phyloP scores from a whole-genome alignment of 2,888 invertebrate genomes.

The Cenopis cana region DNA sequence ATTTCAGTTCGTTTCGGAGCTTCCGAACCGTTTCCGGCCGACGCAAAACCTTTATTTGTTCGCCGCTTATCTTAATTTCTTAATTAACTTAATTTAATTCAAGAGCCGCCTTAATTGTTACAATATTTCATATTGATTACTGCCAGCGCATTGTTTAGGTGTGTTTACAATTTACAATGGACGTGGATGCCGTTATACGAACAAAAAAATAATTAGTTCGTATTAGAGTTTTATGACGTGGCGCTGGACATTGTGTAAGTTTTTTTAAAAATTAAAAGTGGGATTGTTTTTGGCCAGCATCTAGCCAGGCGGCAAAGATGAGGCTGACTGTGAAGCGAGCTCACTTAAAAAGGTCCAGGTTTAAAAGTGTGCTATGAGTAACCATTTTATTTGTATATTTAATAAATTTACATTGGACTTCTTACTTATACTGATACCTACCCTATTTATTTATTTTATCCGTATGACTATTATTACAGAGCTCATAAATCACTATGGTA shows the following conservation, averaged over 20 bases:
- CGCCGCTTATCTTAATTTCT: conserved; percentile 78
- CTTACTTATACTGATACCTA: too few relatives aligned
- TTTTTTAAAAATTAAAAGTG: too few relatives aligned
- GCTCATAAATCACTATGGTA: too few relatives aligned
- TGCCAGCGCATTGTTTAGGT: conserved; percentile 24
- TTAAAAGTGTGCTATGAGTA: too few relatives aligned
- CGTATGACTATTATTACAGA: too few relatives aligned
- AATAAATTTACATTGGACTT: too few relatives aligned
- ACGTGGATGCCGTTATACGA: background rate
- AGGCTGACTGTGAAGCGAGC: too few relatives aligned
- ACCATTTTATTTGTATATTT: too few relatives aligned
- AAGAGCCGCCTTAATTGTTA: conserved; percentile 47
- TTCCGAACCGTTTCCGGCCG: conserved; percentile 78
- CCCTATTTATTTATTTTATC: too few relatives aligned
- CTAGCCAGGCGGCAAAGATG: too few relatives aligned
- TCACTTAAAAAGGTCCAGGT: too few relatives aligned
- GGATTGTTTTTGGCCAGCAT: too few relatives aligned
- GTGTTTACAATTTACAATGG: conserved; percentile 29
- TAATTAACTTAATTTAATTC: conserved; percentile 65
- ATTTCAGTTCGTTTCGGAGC: conserved; percentile 70
- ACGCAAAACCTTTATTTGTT: conserved; percentile 76
- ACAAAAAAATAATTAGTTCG: conserved; percentile 4
- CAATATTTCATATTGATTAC: conserved; percentile 48
- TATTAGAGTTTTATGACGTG: background rate
- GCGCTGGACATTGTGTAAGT: background rate